Base-by-base conservation (phyloP, 1,140 invertebrate genomes). In the Heliothis virescens region DNA sequence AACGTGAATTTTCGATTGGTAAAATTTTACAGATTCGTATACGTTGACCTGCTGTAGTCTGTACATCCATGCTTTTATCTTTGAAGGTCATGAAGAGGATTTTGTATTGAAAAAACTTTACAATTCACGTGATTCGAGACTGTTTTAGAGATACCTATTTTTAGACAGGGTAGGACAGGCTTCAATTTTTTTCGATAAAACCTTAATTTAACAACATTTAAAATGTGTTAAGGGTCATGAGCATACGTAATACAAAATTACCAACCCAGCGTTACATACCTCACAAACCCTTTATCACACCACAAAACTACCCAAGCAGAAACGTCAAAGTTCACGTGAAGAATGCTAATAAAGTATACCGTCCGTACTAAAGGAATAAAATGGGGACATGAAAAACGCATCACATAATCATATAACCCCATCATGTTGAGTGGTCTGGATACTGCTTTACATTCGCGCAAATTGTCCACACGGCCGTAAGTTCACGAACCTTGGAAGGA, bases 301-400 rank as follows among this genome's bases (percentile, higher is more conserved):
- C 2, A 16, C 13, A 41, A 71, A 72, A 72, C 69, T 57, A 16
- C 52, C 69, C n/a, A 41, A 34, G 50, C 29, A 41, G 10, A 57
- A 57, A 34, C 69, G n/a, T 18, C 26, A 34, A 34, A 34, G 65
- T 50, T 34, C 41, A 59, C 74, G 72, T 52, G 76, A 80, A 76
- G 73, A 79, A 83, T 81, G 80, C 76, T 85, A 85, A 85, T 85
- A 87, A 86, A 87, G 79, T 77, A 85, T 74, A 80, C 82, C 78
- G 83, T 78, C 83, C 83, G 86, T 88, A 86, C 81, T 85, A 84
- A 85, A 85, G 76, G 81, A 88, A 87, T 87, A 83, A 84, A 87
- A 86, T 83, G 83, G 82, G 78, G 82, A 85, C 87, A 87, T 88
- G 83, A 88, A 89, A 89, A 89, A 88, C 84, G 81, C 86, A 86